Conservation (phyloP, 1,140 invertebrate species). For the Archivesica marissinica region DNA sequence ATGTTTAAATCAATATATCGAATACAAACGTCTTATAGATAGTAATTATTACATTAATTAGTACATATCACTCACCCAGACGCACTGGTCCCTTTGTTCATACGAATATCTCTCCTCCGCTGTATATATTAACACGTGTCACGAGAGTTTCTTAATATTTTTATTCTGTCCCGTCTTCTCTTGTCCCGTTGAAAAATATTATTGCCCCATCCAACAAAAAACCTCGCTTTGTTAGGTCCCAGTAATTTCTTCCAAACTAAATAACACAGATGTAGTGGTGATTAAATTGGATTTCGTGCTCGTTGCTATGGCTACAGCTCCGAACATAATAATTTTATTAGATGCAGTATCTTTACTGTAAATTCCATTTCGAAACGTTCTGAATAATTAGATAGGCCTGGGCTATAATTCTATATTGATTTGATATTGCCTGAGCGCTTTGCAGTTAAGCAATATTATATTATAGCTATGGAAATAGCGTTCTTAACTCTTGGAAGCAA, state of each 20-base stretch:
- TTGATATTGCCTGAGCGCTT: constrained; percentile 35
- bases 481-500: constrained; percentile 16
- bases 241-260: constrained; percentile 58
- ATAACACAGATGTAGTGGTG: constrained; percentile 64
- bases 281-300: constrained; percentile 65
- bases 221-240: constrained; percentile 54
- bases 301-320: constrained; percentile 60
- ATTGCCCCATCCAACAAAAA: constrained; percentile 41
- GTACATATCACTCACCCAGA: too few relatives aligned
- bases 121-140: too few relatives aligned
- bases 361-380: constrained; percentile 61
- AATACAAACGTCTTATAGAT: too few relatives aligned
- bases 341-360: constrained; percentile 62
- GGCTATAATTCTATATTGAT: constrained; percentile 66
- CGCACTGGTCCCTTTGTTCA: too few relatives aligned
- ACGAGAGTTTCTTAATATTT: too few relatives aligned
- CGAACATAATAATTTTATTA: constrained; percentile 68
- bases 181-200: constrained; percentile 36
- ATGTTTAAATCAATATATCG: too few relatives aligned
- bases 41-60: too few relatives aligned
- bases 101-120: too few relatives aligned
- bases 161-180: not conserved
- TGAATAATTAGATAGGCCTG: constrained; percentile 63
- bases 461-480: constrained; percentile 46
- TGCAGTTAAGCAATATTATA: constrained; percentile 54